Evolutionary conservation across 2,888 invertebrate species (phyloP).

Genomic region (Gastracanthus pulcherrimus): DNA sequence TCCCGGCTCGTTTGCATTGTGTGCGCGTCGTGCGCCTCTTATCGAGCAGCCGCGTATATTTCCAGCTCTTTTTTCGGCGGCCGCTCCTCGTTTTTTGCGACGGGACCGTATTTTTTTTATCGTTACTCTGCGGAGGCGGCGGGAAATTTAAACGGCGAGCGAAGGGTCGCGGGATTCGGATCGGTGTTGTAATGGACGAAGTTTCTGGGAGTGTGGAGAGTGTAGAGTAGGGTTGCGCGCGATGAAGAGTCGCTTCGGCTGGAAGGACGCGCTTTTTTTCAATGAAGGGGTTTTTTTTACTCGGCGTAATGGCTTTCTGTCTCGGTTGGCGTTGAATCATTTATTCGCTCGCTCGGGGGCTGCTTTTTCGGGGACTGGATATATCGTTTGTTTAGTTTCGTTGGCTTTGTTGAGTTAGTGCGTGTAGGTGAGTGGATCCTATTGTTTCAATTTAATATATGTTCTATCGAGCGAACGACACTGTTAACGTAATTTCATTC

Average conservation of each 20-base stretch:
- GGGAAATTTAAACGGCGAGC: background rate
- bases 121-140: background rate
- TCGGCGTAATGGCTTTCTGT: background rate
- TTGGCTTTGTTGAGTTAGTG: too few relatives aligned
- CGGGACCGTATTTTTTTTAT: background rate
- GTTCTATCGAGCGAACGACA: too few relatives aligned
- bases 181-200: background rate
- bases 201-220: background rate
- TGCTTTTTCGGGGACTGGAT: background rate
- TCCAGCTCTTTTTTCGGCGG: background rate
- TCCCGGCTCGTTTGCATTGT: slow-evolving; percentile 25
- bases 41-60: slow-evolving; percentile 30
- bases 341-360: too few relatives aligned
- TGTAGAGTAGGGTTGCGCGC: background rate
- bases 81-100: background rate
- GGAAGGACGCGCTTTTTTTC: background rate
- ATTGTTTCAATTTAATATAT: too few relatives aligned
- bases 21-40: too few relatives aligned
- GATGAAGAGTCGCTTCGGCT: background rate
- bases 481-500: too few relatives aligned
- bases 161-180: background rate
- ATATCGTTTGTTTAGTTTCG: too few relatives aligned
- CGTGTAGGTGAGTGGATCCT: too few relatives aligned
- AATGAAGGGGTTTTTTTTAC: background rate
- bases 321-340: background rate